Percentiles rank a stretch among this genome's conserved stretches.
phyloP scores from a whole-genome alignment of 2,113 vertebrate species.

The Corvus hawaiiensis region DNA sequence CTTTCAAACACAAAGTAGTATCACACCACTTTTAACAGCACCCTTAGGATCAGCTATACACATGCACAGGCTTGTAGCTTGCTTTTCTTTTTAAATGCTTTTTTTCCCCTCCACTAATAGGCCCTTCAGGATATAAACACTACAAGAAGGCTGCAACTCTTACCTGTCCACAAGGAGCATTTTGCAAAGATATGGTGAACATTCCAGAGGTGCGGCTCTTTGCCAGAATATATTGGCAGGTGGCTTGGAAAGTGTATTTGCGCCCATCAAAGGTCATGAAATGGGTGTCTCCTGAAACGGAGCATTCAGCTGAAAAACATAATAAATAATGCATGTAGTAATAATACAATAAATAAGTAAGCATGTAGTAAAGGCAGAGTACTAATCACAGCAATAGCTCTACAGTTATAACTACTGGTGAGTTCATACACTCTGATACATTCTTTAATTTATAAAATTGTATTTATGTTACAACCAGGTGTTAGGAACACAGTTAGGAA shows the following conservation, averaged over 20 bases:
- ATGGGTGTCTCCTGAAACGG: slow-evolving; percentile 89
- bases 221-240: slow-evolving; percentile 90
- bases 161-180: slow-evolving; percentile 88
- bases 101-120: rapidly evolving
- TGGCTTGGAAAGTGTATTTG: slow-evolving; percentile 86
- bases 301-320: slow-evolving; percentile 83
- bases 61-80: rapidly evolving
- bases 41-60: neutral
- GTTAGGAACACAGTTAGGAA: neutral
- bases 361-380: rapidly evolving
- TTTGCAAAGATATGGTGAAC: slow-evolving; percentile 88
- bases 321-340: neutral
- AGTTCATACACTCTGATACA: neutral
- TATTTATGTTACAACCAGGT: neutral
- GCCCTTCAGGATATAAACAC: neutral
- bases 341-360: too few relatives aligned
- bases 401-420: neutral
- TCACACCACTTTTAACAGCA: neutral
- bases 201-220: slow-evolving; percentile 84
- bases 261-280: slow-evolving; percentile 92
- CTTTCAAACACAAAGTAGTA: neutral
- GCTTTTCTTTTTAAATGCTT: neutral
- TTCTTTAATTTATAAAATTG: neutral
- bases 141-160: neutral
- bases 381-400: too few relatives aligned